Base-by-base conservation (phyloP, 2,797 vertebrate species). In the Sternarchorhynchus goeldii region DNA sequence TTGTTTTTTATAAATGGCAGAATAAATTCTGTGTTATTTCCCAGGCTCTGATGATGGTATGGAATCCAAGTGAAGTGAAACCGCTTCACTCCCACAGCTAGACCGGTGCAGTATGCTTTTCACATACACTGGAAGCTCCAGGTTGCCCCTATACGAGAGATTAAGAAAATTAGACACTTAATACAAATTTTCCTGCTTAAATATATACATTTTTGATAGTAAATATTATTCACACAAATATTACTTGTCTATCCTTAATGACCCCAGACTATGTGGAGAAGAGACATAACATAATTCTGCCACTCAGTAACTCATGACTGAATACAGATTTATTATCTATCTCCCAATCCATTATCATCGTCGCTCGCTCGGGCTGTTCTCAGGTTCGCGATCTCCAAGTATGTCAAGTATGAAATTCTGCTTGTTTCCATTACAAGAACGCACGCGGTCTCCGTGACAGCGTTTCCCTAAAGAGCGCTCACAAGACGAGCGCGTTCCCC, bases 341-440 rank as follows among this genome's bases (percentile, higher is more conserved):
- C 10, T 45, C n/a, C n/a, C 10, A 21, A 39, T 20, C 21, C 8
- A 16, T 32, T 67, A 82, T 78, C 70, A 75, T 58, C 60, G 81
- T 78, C 25, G 72, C 73, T 53, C 67, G 70, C 18, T 74, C 39
- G 87, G 80, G 74, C 80, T 82, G 67, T 81, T 73, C 84, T 75
- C 39, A 4, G 41, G 6, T 14, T 16, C 20, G 25, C 50, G 36
- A 36, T 66, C 18, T 25, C 66, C 16, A 39, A 62, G 6, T 50
- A 88, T 88, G 85, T 89, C 75, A 74, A 82, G 83, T 79, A 82
- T 77, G 86, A 82, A 89, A 90, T 90, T 83, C 81, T 65, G 68
- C 60, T 41, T 80, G 77, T 73, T 83, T 81, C 64, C 65, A 75
- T 81, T 77, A 69, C 59, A 63, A 79, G 73, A 59, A 34, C 32